These are phyloP conservation scores for Parazoanthus swiftii DNA, from an alignment of 92 coral and sea anemone genomes.

Conservation along the genomic window DNA sequence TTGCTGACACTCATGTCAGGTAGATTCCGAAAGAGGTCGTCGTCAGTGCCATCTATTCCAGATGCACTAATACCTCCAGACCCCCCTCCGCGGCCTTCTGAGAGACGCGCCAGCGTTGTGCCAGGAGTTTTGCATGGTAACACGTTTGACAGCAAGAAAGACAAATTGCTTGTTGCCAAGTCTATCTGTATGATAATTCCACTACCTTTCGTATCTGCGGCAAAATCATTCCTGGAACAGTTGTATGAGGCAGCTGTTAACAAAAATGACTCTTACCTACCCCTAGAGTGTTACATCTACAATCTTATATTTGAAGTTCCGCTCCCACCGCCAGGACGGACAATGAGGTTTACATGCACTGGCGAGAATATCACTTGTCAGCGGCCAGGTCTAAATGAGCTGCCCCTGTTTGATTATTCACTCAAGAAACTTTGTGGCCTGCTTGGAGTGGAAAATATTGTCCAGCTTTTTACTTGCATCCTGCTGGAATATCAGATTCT, in stretches of 20 bases:
- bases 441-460: slow-evolving; percentile 83
- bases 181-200: slow-evolving; percentile 82
- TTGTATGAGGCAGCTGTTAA: slow-evolving; percentile 65
- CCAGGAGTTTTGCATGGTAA: slow-evolving; percentile 55
- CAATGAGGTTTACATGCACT: slow-evolving; percentile 85
- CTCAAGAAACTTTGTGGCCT: slow-evolving; percentile 71
- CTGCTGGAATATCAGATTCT: slow-evolving; percentile 93
- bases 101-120: slow-evolving; percentile 18
- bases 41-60: slow-evolving; percentile 56
- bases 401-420: slow-evolving; percentile 96
- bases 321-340: slow-evolving; percentile 93
- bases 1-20: slow-evolving; percentile 59
- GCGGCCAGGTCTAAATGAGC: slow-evolving; percentile 91
- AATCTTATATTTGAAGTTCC: slow-evolving; percentile 94
- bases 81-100: slow-evolving; percentile 37
- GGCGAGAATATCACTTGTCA: slow-evolving; percentile 79
- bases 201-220: slow-evolving; percentile 85
- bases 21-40: slow-evolving; percentile 67
- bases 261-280: slow-evolving; percentile 62
- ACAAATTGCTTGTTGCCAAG: slow-evolving; percentile 82
- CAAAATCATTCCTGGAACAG: slow-evolving; percentile 70
- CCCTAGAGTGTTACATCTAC: slow-evolving; percentile 89
- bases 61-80: slow-evolving; percentile 49
- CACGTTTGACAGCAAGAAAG: slow-evolving; percentile 65
- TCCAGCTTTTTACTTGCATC: slow-evolving; percentile 79